Evolutionary conservation across 2,113 vertebrate species (phyloP), one percentile per base, ranked within the genome.

Genomic region (Brienomyrus brachyistius): DNA sequence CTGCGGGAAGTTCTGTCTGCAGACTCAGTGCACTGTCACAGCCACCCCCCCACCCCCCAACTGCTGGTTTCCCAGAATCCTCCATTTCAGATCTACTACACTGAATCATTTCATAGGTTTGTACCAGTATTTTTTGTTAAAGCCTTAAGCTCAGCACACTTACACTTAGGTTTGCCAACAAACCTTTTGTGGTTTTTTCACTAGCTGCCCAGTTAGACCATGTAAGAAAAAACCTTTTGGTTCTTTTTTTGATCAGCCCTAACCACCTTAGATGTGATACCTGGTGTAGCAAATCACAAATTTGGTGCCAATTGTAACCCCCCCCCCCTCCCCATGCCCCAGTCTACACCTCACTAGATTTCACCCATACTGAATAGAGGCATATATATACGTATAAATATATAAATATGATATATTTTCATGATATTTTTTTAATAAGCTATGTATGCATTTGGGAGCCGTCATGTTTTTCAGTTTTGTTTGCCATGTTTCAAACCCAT

Each of bases 391-490:
- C 31, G 31, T 70, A 70, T 70, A 93, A 93, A 94, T 48, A 92
- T 62, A 90, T 35, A 89, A 47, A 70, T 70, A 51, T 92, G 50
- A 70, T 93, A 91, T 94, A 94, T 94, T 93, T 95, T 95, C 93
- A 94, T 93, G 92, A 91, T 94, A 93, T 93, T 92, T 94, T 95
- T 93, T 93, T 94, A 94, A 94, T 93, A 94, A 95, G 93, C 94
- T 94, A 91, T 91, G 92, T 90, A 90, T 94, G 93, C 89, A 91
- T 91, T 92, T 92, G 92, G 88, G 86, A 93, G 90, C 93, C 93
- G 92, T 93, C 93, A 94, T 84, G 91, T 92, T 91, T 92, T 50
- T 56, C n/a, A 70, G 70, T 31, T 91, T 92, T 89, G 77, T 94
- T 89, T 86, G 91, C 90, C 90, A 89, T 91, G 90, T 88, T 50